Percentiles rank a stretch among this genome's conserved stretches.
Conservation (phyloP, 2,888 invertebrate species). For the Xestia rhomboidea region DNA sequence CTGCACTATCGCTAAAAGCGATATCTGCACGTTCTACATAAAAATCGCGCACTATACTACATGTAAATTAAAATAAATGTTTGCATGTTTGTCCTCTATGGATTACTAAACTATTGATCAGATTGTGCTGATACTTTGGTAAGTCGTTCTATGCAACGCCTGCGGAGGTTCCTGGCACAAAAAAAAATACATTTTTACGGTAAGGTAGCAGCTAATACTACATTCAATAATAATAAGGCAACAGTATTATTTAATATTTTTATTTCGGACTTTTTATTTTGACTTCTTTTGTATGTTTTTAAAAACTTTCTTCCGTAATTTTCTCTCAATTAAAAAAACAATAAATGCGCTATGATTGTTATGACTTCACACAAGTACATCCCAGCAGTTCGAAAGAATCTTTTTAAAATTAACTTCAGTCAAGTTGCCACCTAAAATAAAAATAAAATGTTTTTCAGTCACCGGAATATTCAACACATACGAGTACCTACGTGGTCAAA, state of each 20-base stretch:
- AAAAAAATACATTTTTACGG: neutral
- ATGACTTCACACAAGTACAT: neutral
- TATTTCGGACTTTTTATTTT: neutral
- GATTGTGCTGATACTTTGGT: neutral
- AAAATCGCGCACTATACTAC: constrained; percentile 13
- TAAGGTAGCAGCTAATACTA: neutral
- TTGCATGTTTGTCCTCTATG: neutral
- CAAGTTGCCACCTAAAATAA: neutral
- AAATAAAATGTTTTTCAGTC: constrained; percentile 1
- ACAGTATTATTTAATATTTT: neutral
- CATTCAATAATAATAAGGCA: neutral
- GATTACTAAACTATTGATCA: neutral
- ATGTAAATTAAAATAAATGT: neutral
- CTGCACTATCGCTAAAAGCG: constrained; percentile 12
- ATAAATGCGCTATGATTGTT: neutral
- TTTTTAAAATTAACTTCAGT: neutral
- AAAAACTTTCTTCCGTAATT: neutral
- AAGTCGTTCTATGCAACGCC: neutral
- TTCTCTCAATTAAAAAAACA: neutral
- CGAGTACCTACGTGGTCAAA: constrained; percentile 8
- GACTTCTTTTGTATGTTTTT: neutral
- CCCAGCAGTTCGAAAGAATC: neutral
- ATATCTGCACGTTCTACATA: constrained; percentile 9
- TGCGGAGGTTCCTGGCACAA: neutral
- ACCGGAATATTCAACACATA: neutral